phyloP scores from a whole-genome alignment of 2,888 invertebrate genomes.

The Orthosia gothica region DNA sequence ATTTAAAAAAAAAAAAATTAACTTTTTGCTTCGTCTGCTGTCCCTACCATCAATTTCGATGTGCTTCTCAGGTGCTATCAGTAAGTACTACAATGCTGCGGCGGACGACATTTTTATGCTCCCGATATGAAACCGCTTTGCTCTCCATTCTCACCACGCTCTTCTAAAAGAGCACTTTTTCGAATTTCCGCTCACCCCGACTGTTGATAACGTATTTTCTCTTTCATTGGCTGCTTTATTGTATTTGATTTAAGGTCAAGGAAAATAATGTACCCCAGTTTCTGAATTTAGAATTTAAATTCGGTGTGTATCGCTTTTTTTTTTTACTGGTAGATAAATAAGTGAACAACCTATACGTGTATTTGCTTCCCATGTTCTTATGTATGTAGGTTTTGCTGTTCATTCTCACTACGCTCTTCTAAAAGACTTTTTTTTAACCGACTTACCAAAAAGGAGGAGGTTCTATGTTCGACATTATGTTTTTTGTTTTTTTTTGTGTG shows the following conservation, averaged over 20 bases:
- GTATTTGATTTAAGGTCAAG: conserved; percentile 57
- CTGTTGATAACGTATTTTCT: conserved; percentile 73
- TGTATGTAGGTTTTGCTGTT: conserved; percentile 60
- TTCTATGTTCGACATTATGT: too few species aligned
- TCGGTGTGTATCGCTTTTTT: too few species aligned
- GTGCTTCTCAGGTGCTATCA: conserved; percentile 73
- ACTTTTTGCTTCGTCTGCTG: conserved; percentile 56
- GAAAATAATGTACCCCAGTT: neutral
- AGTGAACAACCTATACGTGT: too few species aligned
- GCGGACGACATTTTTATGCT: conserved; percentile 79
- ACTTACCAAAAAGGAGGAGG: too few species aligned
- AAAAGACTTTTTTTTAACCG: too few species aligned
- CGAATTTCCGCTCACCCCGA: conserved; percentile 82
- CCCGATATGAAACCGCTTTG: conserved; percentile 75
- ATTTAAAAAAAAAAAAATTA: too few species aligned
- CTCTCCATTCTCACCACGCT: conserved; percentile 69
- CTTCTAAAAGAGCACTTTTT: conserved; percentile 76
- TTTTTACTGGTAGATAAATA: too few species aligned
- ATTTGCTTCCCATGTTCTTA: too few species aligned
- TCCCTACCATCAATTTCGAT: conserved; percentile 61
- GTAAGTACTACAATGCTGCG: conserved; percentile 73
- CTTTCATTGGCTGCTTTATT: conserved; percentile 74
- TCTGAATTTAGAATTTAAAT: too few species aligned
- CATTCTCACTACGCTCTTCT: conserved; percentile 66
- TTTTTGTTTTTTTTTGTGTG: too few species aligned